These are phyloP conservation scores for Rhagoletis zephyria DNA, from an alignment of 1,140 invertebrate genomes.

Conservation along the genomic window DNA sequence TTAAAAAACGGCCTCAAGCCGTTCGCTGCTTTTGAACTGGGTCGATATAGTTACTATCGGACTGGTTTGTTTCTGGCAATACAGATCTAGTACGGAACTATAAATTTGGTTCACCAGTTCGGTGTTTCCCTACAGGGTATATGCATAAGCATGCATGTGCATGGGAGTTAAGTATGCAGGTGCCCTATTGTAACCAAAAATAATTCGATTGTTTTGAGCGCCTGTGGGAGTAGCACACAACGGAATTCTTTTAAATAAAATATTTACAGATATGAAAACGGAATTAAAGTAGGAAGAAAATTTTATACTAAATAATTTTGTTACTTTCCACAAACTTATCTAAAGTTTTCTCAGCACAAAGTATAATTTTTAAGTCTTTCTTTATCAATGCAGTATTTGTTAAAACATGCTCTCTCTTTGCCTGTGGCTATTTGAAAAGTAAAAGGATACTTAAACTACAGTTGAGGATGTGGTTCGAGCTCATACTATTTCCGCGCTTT, in stretches of 20 bases:
- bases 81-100: too few species aligned
- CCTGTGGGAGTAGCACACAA: background rate
- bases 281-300: background rate
- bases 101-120: too few species aligned
- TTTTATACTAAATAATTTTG: background rate
- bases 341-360: background rate
- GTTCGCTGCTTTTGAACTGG: too few species aligned
- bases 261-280: background rate
- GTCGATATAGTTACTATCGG: too few species aligned
- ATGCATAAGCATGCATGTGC: too few species aligned
- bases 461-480: background rate
- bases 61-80: too few species aligned
- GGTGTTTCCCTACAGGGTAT: background rate
- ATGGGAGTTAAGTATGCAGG: too few species aligned
- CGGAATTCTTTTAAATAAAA: background rate
- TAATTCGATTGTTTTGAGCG: slow-evolving; percentile 5
- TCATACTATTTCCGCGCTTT: slow-evolving; percentile 15
- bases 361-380: background rate
- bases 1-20: too few species aligned
- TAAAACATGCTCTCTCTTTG: background rate
- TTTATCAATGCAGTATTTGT: background rate
- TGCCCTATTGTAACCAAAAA: slow-evolving; percentile 19
- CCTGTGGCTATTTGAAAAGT: slow-evolving; percentile 7
- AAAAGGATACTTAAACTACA: slow-evolving; percentile 4
- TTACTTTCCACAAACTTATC: background rate